Conservation (phyloP, 2,113 vertebrate genomes). For the Sapajus apella region DNA sequence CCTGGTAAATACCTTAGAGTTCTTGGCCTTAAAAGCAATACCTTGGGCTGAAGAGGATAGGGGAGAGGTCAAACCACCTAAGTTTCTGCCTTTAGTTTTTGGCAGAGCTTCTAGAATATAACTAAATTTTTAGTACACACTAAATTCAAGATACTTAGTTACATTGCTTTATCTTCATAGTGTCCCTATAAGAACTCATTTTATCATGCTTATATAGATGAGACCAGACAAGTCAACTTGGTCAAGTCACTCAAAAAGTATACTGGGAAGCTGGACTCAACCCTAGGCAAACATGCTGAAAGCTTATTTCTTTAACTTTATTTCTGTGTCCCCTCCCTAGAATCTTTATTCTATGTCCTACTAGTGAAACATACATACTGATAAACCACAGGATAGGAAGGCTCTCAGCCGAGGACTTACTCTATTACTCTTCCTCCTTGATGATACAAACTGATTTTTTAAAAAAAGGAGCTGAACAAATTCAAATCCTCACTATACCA, state of each 20-base stretch:
- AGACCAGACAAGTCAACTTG: neutral
- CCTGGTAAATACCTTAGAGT: neutral
- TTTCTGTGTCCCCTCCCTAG: neutral
- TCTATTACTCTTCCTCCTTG: neutral
- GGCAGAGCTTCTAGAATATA: neutral
- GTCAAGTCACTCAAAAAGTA: neutral
- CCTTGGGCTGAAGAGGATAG: neutral
- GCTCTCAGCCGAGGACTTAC: neutral
- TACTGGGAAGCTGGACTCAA: neutral
- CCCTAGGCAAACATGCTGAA: neutral
- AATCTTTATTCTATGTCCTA: neutral
- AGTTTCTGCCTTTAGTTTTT: neutral
- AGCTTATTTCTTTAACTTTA: neutral
- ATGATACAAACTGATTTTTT: neutral
- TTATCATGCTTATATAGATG: neutral
- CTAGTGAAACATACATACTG: neutral
- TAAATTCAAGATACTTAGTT: neutral
- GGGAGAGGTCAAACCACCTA: neutral
- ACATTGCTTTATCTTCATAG: neutral
- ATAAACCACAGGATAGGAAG: neutral
- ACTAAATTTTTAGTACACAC: neutral
- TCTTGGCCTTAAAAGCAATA: neutral
- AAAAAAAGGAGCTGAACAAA: neutral
- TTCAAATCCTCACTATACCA: neutral
- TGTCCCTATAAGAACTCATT: neutral